Conservation (phyloP, 2,113 vertebrate species). For the Otolemur garnettii region DNA sequence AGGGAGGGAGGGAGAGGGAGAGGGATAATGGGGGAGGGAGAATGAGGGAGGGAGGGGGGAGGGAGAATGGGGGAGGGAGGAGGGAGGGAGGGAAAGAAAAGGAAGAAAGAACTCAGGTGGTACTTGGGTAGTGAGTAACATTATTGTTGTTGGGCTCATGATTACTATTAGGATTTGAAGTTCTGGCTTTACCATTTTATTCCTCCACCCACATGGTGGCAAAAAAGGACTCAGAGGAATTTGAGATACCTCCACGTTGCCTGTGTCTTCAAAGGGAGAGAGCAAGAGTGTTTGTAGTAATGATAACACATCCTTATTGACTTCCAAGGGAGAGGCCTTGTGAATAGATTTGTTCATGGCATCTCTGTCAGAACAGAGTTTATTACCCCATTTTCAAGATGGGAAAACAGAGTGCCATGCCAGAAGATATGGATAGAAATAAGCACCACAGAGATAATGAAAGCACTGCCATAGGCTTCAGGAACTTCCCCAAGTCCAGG, state of each 20-base stretch:
- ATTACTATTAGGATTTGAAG: neutral
- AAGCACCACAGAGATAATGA: conserved; percentile 43
- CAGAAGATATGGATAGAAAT: conserved; percentile 30
- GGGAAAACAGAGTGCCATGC: conserved; percentile 40
- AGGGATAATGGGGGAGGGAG: neutral
- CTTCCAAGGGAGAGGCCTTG: conserved; percentile 68
- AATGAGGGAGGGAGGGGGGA: neutral
- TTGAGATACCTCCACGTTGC: conserved; percentile 80
- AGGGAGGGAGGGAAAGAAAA: neutral
- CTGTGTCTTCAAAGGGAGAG: conserved; percentile 82
- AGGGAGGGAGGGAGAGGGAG: neutral
- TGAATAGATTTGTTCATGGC: conserved; percentile 29
- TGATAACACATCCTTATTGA: conserved; percentile 56
- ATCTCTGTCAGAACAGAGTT: conserved; percentile 39
- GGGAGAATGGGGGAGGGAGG: neutral
- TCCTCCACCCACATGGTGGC: conserved; percentile 18
- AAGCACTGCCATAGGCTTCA: neutral
- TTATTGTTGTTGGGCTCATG: neutral
- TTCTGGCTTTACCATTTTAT: neutral
- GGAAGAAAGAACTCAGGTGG: neutral
- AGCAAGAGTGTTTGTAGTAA: conserved; percentile 64
- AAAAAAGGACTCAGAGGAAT: conserved; percentile 77
- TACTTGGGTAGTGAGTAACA: neutral
- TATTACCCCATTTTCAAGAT: conserved; percentile 74
- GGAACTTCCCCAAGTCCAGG: conserved; percentile 37